Conservation (phyloP, 2,888 invertebrate species). For the Agrilus biguttatus region DNA sequence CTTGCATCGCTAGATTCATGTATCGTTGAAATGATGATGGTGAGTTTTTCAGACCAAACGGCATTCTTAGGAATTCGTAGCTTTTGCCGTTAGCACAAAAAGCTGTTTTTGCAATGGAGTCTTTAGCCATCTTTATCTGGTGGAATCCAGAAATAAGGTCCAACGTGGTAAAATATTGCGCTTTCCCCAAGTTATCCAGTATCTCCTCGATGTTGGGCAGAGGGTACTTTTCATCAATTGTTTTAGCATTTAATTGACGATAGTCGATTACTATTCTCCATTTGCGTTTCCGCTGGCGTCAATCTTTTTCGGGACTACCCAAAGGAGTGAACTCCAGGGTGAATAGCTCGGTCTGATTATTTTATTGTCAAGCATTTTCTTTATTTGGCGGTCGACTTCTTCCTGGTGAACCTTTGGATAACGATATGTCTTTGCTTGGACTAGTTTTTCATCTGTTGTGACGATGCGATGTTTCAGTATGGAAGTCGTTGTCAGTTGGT, state of each 20-base stretch:
- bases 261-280: slow-evolving; percentile 24
- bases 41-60: slow-evolving; percentile 19
- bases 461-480: slow-evolving; percentile 7
- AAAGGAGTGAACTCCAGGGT: slow-evolving; percentile 4
- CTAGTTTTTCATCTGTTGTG: slow-evolving; percentile 8
- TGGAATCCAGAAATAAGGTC: slow-evolving; percentile 21
- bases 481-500: slow-evolving; percentile 2
- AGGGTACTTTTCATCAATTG: slow-evolving; percentile 15
- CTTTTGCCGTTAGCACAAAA: slow-evolving; percentile 18
- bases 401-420: slow-evolving; percentile 9
- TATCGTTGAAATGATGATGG: slow-evolving; percentile 25
- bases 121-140: slow-evolving; percentile 14
- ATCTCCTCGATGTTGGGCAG: slow-evolving; percentile 13
- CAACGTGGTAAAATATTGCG: slow-evolving; percentile 17
- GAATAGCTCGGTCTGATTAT: slow-evolving; percentile 5
- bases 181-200: slow-evolving; percentile 13
- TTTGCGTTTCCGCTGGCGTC: slow-evolving; percentile 15
- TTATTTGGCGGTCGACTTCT: slow-evolving; percentile 9
- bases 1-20: slow-evolving; percentile 17
- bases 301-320: slow-evolving; percentile 5
- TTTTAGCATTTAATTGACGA: slow-evolving; percentile 19
- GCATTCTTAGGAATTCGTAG: slow-evolving; percentile 19
- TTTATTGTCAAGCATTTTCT: slow-evolving; percentile 8
- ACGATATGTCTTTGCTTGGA: slow-evolving; percentile 9
- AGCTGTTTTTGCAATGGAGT: slow-evolving; percentile 17